Evolutionary conservation across 1,140 invertebrate species (phyloP).

Genomic region (Elymnias hypermnestra): DNA sequence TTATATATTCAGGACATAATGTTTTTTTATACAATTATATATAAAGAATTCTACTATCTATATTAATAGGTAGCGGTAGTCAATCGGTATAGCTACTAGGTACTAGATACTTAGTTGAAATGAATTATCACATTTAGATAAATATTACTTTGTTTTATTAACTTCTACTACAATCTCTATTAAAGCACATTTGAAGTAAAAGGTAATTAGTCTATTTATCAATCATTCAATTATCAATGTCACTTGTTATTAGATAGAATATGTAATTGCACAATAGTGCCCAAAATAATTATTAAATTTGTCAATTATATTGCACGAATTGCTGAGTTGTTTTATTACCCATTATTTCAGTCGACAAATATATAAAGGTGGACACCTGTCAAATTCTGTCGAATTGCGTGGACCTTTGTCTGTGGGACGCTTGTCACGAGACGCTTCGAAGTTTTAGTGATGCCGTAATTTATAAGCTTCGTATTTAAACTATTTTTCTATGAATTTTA

Average conservation of each 20-base stretch:
- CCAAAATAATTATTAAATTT: slow-evolving; percentile 1
- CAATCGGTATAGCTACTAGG: too few species aligned
- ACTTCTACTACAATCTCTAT: too few species aligned
- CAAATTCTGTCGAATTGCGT: slow-evolving; percentile 51
- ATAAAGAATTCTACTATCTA: too few species aligned
- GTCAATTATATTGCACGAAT: slow-evolving; percentile 9
- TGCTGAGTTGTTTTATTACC: slow-evolving; percentile 10
- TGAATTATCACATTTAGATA: too few species aligned
- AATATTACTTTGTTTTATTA: too few species aligned
- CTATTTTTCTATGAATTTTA: neutral
- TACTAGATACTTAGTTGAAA: too few species aligned
- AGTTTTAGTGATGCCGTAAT: slow-evolving; percentile 13
- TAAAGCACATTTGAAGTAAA: neutral
- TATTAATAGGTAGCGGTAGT: too few species aligned
- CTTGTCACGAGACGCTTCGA: slow-evolving; percentile 24
- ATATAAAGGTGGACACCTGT: slow-evolving; percentile 38
- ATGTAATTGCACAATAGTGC: too few species aligned
- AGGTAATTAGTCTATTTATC: neutral
- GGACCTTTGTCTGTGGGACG: slow-evolving; percentile 39
- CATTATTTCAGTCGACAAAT: slow-evolving; percentile 11
- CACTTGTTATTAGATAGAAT: too few species aligned
- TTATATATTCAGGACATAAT: too few species aligned
- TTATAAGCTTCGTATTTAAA: slow-evolving; percentile 1
- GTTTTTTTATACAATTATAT: too few species aligned
- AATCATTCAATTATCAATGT: too few species aligned